Evolutionary conservation across 1,140 invertebrate genomes (phyloP), one percentile per base, ranked within the genome.

Genomic region (Lasioglossum baleicum): DNA sequence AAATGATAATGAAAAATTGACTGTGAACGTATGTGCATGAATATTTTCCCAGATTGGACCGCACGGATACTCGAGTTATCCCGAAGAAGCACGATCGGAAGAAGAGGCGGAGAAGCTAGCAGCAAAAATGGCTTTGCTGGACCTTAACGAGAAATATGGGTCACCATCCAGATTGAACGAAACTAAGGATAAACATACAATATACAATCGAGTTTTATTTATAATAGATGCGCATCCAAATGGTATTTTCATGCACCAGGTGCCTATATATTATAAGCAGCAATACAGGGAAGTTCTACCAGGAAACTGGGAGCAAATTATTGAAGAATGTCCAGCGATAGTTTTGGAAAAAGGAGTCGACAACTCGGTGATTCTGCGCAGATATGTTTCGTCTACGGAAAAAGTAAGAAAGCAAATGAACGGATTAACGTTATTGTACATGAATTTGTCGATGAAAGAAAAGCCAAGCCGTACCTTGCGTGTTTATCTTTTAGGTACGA

Each of bases 251-350:
- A 86, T 87, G 35, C 81, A 86, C 4, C 74, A 89, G 70, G 42
- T 93, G 13, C 88, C 90, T 2, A 58, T 78, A 31, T 88, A 84
- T 82, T 95, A 93, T 61, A 93, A 91, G 44, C 83, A 94, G 82
- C 91, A 94, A 83, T 94, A 93, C 82, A 87, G 89, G 0, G 94
- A 95, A 89, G 92, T 90, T 70, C 88, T 95, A 65, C 94, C 94
- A 10, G 85, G 80, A 6, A 90, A 94, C 77, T 95, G 94, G 95
- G 86, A 93, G 73, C 88, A 91, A 26, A 82, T 93, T n/a, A 86
- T 94, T 10, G 91, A 94, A 80, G 86, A 90, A 64, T 93, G 91
- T 82, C 86, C 90, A 2, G 86, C 86, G 44, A 92, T 95, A 68
- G 86, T 88, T 44, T 89, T 93, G 69, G 94, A 95, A 70, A 88